Percentiles rank a stretch among this genome's conserved stretches.
Evolutionary conservation across 2,888 invertebrate species (phyloP).

Genomic region (Meta bourneti): DNA sequence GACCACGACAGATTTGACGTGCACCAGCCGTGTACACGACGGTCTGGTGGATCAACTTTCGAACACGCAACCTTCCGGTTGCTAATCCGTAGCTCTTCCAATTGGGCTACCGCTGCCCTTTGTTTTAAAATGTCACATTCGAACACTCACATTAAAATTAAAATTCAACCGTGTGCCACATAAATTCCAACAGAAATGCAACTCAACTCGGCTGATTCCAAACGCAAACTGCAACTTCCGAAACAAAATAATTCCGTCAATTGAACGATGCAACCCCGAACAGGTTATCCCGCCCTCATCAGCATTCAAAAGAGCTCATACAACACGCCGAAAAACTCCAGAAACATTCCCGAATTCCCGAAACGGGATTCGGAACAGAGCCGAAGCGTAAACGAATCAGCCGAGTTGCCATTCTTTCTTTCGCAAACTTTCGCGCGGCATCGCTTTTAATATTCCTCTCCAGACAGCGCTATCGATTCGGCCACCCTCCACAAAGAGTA

Average conservation of each 20-base stretch:
- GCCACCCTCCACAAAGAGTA: conserved; percentile 17
- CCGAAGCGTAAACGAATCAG: conserved; percentile 1
- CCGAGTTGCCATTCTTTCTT: neutral
- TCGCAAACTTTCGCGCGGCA: neutral
- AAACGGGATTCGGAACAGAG: neutral
- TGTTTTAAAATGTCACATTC: no score
- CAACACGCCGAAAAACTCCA: neutral
- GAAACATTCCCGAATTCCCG: neutral
- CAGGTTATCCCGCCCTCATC: neutral
- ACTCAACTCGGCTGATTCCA: neutral
- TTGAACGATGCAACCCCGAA: neutral
- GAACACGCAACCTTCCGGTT: no score
- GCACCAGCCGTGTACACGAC: no score
- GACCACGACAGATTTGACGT: no score
- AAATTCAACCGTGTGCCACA: no score
- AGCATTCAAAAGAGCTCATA: neutral
- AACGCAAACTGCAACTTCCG: neutral
- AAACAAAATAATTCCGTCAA: no score
- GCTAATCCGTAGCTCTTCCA: no score
- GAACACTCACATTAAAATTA: no score
- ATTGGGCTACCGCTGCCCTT: no score
- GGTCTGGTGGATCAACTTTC: no score
- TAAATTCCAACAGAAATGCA: neutral
- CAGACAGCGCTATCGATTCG: conserved; percentile 27
- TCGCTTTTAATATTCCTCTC: conserved; percentile 42